These are phyloP conservation scores for Carcina quercana DNA, from an alignment of 2,888 invertebrate species.

Conservation along the genomic window DNA sequence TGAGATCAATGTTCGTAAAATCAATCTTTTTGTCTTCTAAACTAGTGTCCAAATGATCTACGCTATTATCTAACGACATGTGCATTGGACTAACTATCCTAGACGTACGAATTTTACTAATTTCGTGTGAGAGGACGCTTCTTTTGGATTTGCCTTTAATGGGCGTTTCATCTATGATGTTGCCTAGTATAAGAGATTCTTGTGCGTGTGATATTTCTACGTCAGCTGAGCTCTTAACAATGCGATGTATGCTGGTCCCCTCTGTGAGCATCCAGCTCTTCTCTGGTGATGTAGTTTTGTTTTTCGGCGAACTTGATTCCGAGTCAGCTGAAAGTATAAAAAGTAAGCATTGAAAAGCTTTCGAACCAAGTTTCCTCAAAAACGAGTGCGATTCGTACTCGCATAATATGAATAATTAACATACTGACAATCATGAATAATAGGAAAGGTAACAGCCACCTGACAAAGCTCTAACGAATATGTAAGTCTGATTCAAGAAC, in stretches of 20 bases:
- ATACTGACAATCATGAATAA: too few species aligned
- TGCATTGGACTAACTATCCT: conserved; percentile 35
- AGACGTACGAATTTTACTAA: conserved; percentile 57
- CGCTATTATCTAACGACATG: conserved; percentile 61
- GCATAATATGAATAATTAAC: too few species aligned
- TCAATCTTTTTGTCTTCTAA: conserved; percentile 62
- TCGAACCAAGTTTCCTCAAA: too few species aligned
- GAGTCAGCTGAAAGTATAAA: conserved; percentile 39
- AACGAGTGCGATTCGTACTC: too few species aligned
- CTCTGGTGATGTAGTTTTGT: conserved; percentile 15
- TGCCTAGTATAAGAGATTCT: conserved; percentile 37
- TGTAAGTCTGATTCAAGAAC: too few species aligned
- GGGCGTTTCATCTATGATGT: conserved; percentile 47
- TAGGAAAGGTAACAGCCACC: too few species aligned
- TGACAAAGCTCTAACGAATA: too few species aligned
- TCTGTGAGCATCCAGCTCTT: conserved; percentile 46
- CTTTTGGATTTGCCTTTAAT: conserved; percentile 47
- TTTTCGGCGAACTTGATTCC: conserved; percentile 30
- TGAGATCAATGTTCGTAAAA: conserved; percentile 64
- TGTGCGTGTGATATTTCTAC: conserved; percentile 25
- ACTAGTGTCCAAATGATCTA: conserved; percentile 47
- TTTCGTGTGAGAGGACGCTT: conserved; percentile 44
- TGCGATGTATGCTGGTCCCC: conserved; percentile 37
- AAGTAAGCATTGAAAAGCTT: too few species aligned
- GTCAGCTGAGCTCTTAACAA: conserved; percentile 37